Evolutionary conservation across 1,140 invertebrate species (phyloP).

Genomic region (Caerostris darwini): DNA sequence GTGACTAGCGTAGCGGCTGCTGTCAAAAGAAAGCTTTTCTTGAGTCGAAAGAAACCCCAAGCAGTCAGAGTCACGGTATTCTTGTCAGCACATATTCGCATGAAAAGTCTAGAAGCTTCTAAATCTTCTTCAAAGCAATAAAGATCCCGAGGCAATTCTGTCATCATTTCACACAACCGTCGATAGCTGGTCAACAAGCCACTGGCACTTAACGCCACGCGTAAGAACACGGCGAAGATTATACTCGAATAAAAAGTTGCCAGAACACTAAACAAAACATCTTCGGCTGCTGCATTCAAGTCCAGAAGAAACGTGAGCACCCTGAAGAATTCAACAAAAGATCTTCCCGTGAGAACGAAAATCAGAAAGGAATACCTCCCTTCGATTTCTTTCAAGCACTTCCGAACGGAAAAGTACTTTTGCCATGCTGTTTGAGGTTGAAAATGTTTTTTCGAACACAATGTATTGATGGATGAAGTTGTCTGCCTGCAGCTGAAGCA

Average conservation of each 20-base stretch:
- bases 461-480: background rate
- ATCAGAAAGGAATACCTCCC: conserved; percentile 1
- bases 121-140: background rate
- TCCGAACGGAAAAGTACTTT: background rate
- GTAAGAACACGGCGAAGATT: background rate
- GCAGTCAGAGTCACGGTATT: background rate
- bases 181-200: background rate
- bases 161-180: conserved; percentile 26
- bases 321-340: conserved; percentile 40
- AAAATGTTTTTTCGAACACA: background rate
- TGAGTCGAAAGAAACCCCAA: conserved; percentile 11
- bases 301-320: background rate
- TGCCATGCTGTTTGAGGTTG: background rate
- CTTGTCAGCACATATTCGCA: background rate
- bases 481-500: conserved; percentile 5
- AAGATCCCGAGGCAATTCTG: background rate
- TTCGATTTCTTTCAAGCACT: conserved; percentile 43
- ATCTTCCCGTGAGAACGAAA: background rate
- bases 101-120: background rate
- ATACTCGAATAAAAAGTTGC: background rate
- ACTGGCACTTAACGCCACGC: conserved; percentile 14
- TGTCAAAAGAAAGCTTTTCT: conserved; percentile 4
- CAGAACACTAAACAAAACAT: background rate
- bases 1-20: background rate
- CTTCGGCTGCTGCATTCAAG: background rate